A percentile compares a stretch with the other conserved stretches of the same genome.
phyloP scores from a whole-genome alignment of 2,888 invertebrate genomes.

The Netelia fuscicornis region DNA sequence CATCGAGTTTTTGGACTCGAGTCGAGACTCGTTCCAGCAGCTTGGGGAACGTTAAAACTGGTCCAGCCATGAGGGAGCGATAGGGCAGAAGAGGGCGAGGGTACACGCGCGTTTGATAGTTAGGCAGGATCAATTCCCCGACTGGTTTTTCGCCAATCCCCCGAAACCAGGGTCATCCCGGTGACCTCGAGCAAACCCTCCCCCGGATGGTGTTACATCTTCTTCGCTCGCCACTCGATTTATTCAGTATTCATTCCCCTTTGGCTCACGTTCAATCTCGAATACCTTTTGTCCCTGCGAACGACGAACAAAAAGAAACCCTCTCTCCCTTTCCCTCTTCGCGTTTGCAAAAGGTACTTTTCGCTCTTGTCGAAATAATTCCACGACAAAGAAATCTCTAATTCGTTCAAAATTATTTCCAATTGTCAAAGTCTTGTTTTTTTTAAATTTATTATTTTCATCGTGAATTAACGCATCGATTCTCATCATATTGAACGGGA shows the following conservation, averaged over 20 bases:
- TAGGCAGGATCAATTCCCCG: slow-evolving; percentile 40
- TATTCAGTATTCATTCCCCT: background rate
- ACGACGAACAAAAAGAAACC: too few species aligned
- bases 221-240: background rate
- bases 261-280: background rate
- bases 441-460: too few species aligned
- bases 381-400: too few species aligned
- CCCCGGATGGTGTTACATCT: background rate
- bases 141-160: slow-evolving; percentile 23
- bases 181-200: slow-evolving; percentile 8
- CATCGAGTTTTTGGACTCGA: slow-evolving; percentile 11
- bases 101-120: slow-evolving; percentile 3
- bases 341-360: too few species aligned
- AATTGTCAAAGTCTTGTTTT: too few species aligned
- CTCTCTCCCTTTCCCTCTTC: too few species aligned
- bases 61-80: slow-evolving; percentile 4
- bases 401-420: too few species aligned
- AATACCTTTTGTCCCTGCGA: background rate
- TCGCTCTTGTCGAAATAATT: too few species aligned
- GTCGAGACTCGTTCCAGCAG: slow-evolving; percentile 19
- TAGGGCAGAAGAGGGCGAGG: slow-evolving; percentile 1
- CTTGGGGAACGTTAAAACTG: slow-evolving; percentile 16
- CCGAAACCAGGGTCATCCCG: slow-evolving; percentile 25
- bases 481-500: too few species aligned
- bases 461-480: too few species aligned